A percentile compares a stretch with the other conserved stretches of the same genome.
Evolutionary conservation across 2,888 invertebrate genomes (phyloP).

Genomic region (Chrysodeixis includens): DNA sequence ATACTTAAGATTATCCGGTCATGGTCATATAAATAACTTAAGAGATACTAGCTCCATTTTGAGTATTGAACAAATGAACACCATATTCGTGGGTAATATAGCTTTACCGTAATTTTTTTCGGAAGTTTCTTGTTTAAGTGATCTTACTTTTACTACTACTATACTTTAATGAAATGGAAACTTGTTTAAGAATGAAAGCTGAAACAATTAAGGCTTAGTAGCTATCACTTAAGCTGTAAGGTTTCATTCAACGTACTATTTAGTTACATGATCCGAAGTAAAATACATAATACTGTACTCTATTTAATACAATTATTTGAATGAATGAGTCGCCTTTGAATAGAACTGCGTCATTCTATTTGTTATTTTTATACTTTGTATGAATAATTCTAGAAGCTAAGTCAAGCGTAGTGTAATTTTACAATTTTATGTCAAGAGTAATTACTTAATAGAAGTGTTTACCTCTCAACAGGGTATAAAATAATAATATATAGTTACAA

Average conservation of each 20-base stretch:
- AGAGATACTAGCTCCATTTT: neutral
- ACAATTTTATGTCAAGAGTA: neutral
- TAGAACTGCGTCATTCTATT: neutral
- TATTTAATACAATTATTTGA: neutral
- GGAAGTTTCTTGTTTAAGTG: too few relatives aligned
- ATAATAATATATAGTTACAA: too few relatives aligned
- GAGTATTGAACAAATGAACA: slow-evolving; percentile 6
- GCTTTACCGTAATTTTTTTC: neutral
- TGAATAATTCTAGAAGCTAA: neutral
- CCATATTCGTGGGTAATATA: neutral
- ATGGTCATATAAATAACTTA: slow-evolving; percentile 12
- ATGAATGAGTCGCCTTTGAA: neutral
- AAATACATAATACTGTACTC: neutral
- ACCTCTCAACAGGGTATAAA: neutral
- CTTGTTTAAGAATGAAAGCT: neutral
- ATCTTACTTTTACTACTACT: too few relatives aligned
- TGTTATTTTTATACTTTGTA: neutral
- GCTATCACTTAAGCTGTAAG: neutral
- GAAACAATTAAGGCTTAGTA: neutral
- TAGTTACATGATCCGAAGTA: neutral
- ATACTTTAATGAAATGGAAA: neutral
- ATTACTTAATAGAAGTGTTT: neutral
- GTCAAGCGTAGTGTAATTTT: neutral
- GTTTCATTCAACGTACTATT: neutral
- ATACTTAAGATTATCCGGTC: slow-evolving; percentile 13